A percentile compares a stretch with the other conserved stretches of the same genome.
These are phyloP conservation scores for Morone chrysops DNA, from an alignment of 2,113 vertebrate genomes.

Conservation along the genomic window DNA sequence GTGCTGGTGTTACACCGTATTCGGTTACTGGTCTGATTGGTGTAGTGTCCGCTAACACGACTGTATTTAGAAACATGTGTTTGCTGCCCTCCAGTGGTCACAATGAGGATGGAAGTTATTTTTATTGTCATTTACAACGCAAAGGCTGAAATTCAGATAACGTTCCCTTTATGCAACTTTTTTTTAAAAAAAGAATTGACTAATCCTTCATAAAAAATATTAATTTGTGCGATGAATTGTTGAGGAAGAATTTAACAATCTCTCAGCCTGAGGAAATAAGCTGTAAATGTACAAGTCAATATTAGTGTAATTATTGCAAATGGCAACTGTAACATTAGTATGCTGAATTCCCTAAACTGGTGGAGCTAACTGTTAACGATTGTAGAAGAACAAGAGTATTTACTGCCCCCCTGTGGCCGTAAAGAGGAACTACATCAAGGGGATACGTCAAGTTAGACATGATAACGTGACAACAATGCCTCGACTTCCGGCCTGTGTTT, in stretches of 20 bases:
- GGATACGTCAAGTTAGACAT: background rate
- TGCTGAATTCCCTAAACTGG: too few relatives aligned
- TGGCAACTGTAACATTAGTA: background rate
- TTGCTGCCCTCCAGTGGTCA: conserved; percentile 6
- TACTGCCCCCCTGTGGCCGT: background rate
- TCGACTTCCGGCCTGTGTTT: background rate
- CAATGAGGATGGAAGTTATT: too few relatives aligned
- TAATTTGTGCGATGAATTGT: too few relatives aligned
- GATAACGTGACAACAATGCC: background rate
- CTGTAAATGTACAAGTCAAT: background rate
- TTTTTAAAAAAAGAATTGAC: too few relatives aligned
- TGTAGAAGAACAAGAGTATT: background rate
- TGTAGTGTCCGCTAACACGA: background rate
- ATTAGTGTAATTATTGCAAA: background rate
- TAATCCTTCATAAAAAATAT: too few relatives aligned
- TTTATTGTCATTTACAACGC: too few relatives aligned
- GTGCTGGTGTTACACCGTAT: background rate
- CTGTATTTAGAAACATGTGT: too few relatives aligned
- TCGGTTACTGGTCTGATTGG: background rate
- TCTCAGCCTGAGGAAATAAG: too few relatives aligned
- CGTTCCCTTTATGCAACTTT: too few relatives aligned
- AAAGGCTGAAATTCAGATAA: too few relatives aligned
- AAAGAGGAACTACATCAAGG: background rate
- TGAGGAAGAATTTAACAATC: too few relatives aligned
- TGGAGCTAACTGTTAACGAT: background rate